Evolutionary conservation across 2,888 invertebrate genomes (phyloP), one percentile per base, ranked within the genome.

Genomic region (Pollenia angustigena): DNA sequence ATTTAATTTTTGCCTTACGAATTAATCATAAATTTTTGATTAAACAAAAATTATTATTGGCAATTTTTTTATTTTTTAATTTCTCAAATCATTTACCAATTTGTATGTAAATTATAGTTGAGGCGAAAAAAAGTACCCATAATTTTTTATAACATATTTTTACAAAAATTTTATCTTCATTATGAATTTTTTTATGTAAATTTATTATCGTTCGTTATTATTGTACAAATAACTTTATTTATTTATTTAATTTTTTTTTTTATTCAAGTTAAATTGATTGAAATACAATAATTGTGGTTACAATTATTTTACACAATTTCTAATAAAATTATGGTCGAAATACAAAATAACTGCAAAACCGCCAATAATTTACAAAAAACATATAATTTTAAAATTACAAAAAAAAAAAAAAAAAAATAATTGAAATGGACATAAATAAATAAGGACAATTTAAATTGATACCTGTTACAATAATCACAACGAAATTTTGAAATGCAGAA

Each of bases 281-380:
- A 78, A 78, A 81, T 72, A 48, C 72, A 85, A 85, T 85, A 81
- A 81, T 85, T 85, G 85, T 74, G 81, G 81, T 74, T 12, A 62
- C 81, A 82, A 85, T 85, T 81, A 85, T 81, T 81, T 81, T 78
- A 74, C 72, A 78, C 85, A 85, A 85, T 76, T 78, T 85, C 81
- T 85, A 85, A 85, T 85, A 85, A 85, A 85, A 81, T 81, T 85
- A 85, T 81, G 80, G 75, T 81, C 54, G 62, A 56, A 58, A 50
- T 72, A 40, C 54, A 74, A 60, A 72, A 81, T 72, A 80, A 79
- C 79, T 79, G 60, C 48, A 84, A 84, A 85, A 75, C 80, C 80
- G 52, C 80, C 75, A 75, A 80, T 52, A 74, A 78, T 56, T 52
- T 18, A 56, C 44, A 50, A 54, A 74, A 32, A 72, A 32, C 16